phyloP scores from a whole-genome alignment of 2,888 invertebrate genomes.

The Drosophila pegasa region DNA sequence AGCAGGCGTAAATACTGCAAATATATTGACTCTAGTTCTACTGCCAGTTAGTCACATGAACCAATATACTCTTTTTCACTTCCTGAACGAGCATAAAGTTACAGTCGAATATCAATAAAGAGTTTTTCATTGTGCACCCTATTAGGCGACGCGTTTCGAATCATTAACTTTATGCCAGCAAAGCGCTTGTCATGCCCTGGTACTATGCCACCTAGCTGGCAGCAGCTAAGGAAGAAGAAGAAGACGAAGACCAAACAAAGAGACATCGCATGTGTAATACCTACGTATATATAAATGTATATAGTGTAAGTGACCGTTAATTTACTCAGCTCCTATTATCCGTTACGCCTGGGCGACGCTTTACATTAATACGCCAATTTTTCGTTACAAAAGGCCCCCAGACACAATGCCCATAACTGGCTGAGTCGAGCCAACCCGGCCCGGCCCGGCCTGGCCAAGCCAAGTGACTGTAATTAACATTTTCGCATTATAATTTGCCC shows the following conservation, averaged over 20 bases:
- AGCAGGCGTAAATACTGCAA: too few species aligned
- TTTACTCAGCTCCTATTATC: slow-evolving; percentile 67
- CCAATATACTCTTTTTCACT: background rate
- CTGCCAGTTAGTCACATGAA: too few species aligned
- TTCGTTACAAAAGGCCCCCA: slow-evolving; percentile 44
- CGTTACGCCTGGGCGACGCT: slow-evolving; percentile 69
- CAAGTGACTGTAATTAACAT: slow-evolving; percentile 73
- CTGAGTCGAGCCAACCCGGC: background rate
- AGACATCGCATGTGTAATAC: slow-evolving; percentile 27
- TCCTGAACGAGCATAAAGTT: background rate
- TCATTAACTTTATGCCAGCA: slow-evolving; percentile 64
- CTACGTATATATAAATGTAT: slow-evolving; percentile 6
- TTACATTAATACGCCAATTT: slow-evolving; percentile 73
- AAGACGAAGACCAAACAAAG: slow-evolving; percentile 51
- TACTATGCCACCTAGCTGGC: slow-evolving; percentile 30
- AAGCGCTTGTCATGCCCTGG: slow-evolving; percentile 58
- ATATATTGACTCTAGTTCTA: too few species aligned
- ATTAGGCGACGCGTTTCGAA: slow-evolving; percentile 56
- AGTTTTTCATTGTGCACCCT: slow-evolving; percentile 27
- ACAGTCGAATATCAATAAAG: slow-evolving; percentile 35
- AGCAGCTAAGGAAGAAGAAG: background rate
- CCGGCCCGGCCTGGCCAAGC: slow-evolving; percentile 4
- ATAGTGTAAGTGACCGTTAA: slow-evolving; percentile 68
- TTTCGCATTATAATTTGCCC: slow-evolving; percentile 76
- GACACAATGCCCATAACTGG: slow-evolving; percentile 46